Evolutionary conservation across 2,888 invertebrate genomes (phyloP).

Genomic region (Stenurella melanura): DNA sequence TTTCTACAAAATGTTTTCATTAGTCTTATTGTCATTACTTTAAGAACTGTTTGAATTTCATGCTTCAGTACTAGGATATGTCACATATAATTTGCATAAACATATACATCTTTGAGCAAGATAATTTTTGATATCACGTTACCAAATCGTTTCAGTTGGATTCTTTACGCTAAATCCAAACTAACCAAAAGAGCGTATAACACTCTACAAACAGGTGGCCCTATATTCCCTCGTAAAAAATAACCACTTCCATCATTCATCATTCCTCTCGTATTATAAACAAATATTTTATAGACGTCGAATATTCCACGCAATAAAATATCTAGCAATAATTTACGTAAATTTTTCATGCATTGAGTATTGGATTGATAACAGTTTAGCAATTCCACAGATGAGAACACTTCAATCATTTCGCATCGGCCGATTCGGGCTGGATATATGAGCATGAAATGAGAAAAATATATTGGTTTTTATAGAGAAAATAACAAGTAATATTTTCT

Average conservation of each 20-base stretch:
- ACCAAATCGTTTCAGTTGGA: no score
- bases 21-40: no score
- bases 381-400: constrained; percentile 33
- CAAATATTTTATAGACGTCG: constrained; percentile 29
- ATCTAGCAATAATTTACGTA: constrained; percentile 30
- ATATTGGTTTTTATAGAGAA: constrained; percentile 48
- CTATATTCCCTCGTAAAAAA: constrained; percentile 1
- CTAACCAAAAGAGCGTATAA: neutral
- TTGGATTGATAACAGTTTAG: constrained; percentile 35
- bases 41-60: no score
- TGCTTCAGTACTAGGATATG: no score
- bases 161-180: neutral
- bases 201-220: constrained; percentile 25
- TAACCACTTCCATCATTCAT: constrained; percentile 19
- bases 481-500: constrained; percentile 21
- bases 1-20: no score
- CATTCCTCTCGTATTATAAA: constrained; percentile 9
- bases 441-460: constrained; percentile 48
- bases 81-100: no score
- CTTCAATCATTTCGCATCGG: constrained; percentile 48
- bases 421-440: constrained; percentile 45
- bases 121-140: no score
- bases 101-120: no score
- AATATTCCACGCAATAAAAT: constrained; percentile 21
- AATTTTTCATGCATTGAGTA: constrained; percentile 6